These are phyloP conservation scores for Syritta pipiens DNA, from an alignment of 2,888 invertebrate genomes.

Conservation along the genomic window DNA sequence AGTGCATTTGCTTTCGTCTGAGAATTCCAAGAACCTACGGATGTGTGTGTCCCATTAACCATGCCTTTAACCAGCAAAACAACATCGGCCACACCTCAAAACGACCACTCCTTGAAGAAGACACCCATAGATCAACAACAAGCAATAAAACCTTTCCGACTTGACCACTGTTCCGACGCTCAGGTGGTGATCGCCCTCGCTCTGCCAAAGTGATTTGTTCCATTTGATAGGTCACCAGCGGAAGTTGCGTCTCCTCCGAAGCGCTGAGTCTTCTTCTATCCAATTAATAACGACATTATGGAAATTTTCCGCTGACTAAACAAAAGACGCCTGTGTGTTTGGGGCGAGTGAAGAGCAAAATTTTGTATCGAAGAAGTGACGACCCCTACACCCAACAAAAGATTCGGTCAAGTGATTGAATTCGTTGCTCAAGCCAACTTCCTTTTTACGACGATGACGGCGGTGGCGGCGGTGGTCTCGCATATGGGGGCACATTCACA, in stretches of 20 bases:
- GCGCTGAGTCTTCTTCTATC: too few relatives aligned
- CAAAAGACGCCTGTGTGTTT: slow-evolving; percentile 33
- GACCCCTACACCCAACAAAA: slow-evolving; percentile 55
- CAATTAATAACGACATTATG: slow-evolving; percentile 45
- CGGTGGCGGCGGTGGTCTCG: too few relatives aligned
- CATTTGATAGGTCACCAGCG: slow-evolving; percentile 31
- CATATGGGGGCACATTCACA: slow-evolving; percentile 62
- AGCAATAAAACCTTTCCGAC: too few relatives aligned
- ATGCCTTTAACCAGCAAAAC: too few relatives aligned
- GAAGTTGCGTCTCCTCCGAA: slow-evolving; percentile 15
- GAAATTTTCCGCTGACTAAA: slow-evolving; percentile 44
- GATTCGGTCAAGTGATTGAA: slow-evolving; percentile 61
- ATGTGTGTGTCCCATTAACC: too few relatives aligned
- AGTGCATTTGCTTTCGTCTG: too few relatives aligned
- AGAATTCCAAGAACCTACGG: too few relatives aligned
- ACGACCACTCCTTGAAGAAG: too few relatives aligned
- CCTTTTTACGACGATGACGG: slow-evolving; percentile 37
- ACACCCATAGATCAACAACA: too few relatives aligned
- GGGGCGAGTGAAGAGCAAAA: slow-evolving; percentile 1
- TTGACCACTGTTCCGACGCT: too few relatives aligned
- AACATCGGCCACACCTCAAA: slow-evolving; percentile 4
- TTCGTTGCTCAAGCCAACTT: slow-evolving; percentile 57
- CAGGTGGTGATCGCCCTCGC: slow-evolving; percentile 51
- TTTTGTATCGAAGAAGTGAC: slow-evolving; percentile 8
- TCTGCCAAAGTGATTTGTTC: slow-evolving; percentile 44